Evolutionary conservation across 92 coral and sea anemone genomes (phyloP).

Genomic region (Porites cylindrica): DNA sequence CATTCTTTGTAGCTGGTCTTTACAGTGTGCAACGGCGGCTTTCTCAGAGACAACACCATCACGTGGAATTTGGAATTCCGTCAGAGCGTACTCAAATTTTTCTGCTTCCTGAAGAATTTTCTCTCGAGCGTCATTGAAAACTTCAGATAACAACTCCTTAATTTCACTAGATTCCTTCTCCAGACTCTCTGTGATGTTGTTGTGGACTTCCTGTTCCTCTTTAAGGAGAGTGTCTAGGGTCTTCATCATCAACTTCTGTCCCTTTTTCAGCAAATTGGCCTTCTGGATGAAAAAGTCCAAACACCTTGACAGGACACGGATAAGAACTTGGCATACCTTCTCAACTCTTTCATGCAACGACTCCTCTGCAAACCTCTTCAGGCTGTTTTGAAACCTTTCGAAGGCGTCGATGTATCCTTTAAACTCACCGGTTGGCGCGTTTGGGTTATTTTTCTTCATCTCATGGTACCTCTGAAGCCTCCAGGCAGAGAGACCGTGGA

Average conservation of each 20-base stretch:
- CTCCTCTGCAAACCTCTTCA: conserved; percentile 63
- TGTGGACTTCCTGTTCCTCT: conserved; percentile 58
- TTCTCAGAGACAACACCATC: conserved; percentile 49
- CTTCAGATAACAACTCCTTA: conserved; percentile 35
- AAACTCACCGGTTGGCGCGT: conserved; percentile 39
- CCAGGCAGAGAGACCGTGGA: conserved; percentile 82
- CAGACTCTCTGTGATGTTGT: conserved; percentile 49
- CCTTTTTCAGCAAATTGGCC: conserved; percentile 65
- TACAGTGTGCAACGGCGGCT: conserved; percentile 59
- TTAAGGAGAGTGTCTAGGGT: conserved; percentile 38
- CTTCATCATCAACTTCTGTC: conserved; percentile 33
- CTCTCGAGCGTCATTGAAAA: conserved; percentile 8
- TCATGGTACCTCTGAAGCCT: conserved; percentile 46
- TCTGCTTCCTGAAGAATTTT: conserved; percentile 53
- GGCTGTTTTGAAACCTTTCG: conserved; percentile 62
- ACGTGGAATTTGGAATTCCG: conserved; percentile 28
- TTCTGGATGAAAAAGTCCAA: conserved; percentile 71
- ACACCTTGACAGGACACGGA: conserved; percentile 70
- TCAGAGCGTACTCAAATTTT: conserved; percentile 52
- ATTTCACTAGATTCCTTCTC: conserved; percentile 46
- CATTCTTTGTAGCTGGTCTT: conserved; percentile 59
- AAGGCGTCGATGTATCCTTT: conserved; percentile 66
- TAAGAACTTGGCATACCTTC: conserved; percentile 48
- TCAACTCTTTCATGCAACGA: conserved; percentile 60
- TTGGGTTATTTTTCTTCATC: conserved; percentile 43